A percentile compares a stretch with the other conserved stretches of the same genome.
phyloP scores from a whole-genome alignment of 2,888 invertebrate genomes.

The Labia minor region DNA sequence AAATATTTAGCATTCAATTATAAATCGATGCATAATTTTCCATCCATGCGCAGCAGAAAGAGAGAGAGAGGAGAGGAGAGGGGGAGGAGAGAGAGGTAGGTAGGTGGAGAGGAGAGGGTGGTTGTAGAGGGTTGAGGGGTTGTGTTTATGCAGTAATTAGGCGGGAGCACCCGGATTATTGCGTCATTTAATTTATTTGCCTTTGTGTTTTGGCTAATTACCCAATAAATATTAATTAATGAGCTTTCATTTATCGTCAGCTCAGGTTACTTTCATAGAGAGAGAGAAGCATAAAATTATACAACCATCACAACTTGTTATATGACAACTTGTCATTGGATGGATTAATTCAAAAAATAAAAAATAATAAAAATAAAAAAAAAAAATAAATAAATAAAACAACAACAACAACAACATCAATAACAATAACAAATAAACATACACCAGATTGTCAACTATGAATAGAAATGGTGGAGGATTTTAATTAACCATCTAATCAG shows the following conservation, averaged over 20 bases:
- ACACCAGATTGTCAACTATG: too few species aligned
- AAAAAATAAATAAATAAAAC: too few species aligned
- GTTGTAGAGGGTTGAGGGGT: not conserved
- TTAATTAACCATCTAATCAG: too few species aligned
- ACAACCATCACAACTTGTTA: not conserved
- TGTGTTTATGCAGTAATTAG: slow-evolving; percentile 13
- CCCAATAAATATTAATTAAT: slow-evolving; percentile 13
- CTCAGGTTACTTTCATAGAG: not conserved
- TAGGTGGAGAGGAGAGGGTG: too few species aligned
- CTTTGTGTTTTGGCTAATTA: slow-evolving; percentile 13
- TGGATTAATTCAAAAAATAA: not conserved
- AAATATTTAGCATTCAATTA: slow-evolving; percentile 13
- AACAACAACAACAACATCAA: too few species aligned
- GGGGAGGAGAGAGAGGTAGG: too few species aligned
- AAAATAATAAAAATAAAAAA: too few species aligned
- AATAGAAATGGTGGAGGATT: too few species aligned
- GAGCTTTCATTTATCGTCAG: not conserved
- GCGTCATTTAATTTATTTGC: slow-evolving; percentile 13
- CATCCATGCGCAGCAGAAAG: not conserved
- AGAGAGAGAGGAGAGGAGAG: not conserved
- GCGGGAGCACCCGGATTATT: not conserved
- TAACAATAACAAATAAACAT: too few species aligned
- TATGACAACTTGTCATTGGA: not conserved
- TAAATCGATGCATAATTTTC: slow-evolving; percentile 13
- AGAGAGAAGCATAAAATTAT: not conserved